Base-by-base conservation (phyloP, 2,797 vertebrate genomes). In the Xiphorhynchus erythropygius region DNA sequence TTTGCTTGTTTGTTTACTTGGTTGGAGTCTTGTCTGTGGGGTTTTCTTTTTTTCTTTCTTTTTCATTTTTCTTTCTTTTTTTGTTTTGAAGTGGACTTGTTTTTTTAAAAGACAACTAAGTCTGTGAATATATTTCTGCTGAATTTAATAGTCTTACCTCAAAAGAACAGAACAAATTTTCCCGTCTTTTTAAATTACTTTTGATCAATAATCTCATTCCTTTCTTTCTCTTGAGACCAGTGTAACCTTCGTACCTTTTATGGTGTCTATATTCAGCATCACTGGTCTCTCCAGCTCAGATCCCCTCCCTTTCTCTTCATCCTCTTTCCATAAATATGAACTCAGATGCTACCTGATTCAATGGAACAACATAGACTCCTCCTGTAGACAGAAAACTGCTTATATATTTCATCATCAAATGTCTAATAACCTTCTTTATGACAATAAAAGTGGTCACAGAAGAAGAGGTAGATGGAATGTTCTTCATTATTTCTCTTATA, bases 71-170 rank as follows among this genome's bases (percentile, higher is more conserved):
- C 4, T 30, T 47, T 47, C 5, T 13, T 18, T 42, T 63, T 27
- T 23, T 4, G 15, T 50, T 71, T 60, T 35, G 10, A 19, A 2
- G 5, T 35, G 10, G 10, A 7, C 3, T 5, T 18, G 5, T 7
- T 17, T 55, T 52, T 79, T 68, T 73, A 21, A 27, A 59, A 83
- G 4, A 63, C 32, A 56, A 24, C 11, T 39, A 42, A 32, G 3
- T 60, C 17, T 63, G 21, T 67, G 10, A 35, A 35, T 55, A 62
- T 5, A 42, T 47, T 92, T 71, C 23, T 71, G 24, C 16, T 57
- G 33, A 67, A 10, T 42, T 65, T 79, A 83, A 49, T 46, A 69
- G 18, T 15, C 13, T 24, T 39, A 50, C 42, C 19, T 83, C 25
- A 60, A 46, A 82, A 69, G 32, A 64, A 70, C 17, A 60, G 21